Conservation (phyloP, 2,888 invertebrate genomes). For the Sinelater perroti region DNA sequence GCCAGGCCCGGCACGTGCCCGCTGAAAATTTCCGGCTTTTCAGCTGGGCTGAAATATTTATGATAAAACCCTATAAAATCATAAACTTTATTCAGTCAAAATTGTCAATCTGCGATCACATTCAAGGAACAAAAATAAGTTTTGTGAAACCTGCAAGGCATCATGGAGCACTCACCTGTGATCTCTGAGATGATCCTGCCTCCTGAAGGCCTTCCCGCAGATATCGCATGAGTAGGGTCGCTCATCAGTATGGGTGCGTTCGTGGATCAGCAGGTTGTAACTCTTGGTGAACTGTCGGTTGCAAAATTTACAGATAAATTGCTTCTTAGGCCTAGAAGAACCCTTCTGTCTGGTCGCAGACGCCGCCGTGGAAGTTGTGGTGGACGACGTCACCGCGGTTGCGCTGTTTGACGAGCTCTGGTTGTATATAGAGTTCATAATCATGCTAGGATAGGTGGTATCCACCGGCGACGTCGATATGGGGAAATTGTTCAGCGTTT, state of each 20-base stretch:
- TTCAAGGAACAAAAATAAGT: too few relatives aligned
- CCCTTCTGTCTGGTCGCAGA: conserved; percentile 50
- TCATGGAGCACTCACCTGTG: conserved; percentile 91
- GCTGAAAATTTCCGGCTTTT: too few relatives aligned
- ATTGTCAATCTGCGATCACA: too few relatives aligned
- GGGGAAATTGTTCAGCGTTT: conserved; percentile 66
- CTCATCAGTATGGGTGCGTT: conserved; percentile 97
- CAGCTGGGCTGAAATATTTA: too few relatives aligned
- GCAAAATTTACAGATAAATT: conserved; percentile 98
- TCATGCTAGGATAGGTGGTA: conserved; percentile 74
- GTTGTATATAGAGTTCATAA: conserved; percentile 75
- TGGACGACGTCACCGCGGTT: conserved; percentile 61
- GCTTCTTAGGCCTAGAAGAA: conserved; percentile 91
- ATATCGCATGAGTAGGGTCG: conserved; percentile 97
- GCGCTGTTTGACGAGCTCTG: conserved; percentile 65
- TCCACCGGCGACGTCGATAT: conserved; percentile 68
- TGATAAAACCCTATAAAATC: too few relatives aligned
- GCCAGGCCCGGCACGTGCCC: conserved; percentile 25
- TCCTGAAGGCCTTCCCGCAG: conserved; percentile 95
- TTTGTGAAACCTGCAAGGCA: too few relatives aligned
- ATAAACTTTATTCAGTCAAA: too few relatives aligned
- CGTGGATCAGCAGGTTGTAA: conserved; percentile 96
- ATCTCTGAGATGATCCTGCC: conserved; percentile 95
- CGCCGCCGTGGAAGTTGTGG: conserved; percentile 60
- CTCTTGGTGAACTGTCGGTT: conserved; percentile 97